A percentile compares a stretch with the other conserved stretches of the same genome.
Evolutionary conservation across 2,888 invertebrate species (phyloP).

Genomic region (Morpho achilles): DNA sequence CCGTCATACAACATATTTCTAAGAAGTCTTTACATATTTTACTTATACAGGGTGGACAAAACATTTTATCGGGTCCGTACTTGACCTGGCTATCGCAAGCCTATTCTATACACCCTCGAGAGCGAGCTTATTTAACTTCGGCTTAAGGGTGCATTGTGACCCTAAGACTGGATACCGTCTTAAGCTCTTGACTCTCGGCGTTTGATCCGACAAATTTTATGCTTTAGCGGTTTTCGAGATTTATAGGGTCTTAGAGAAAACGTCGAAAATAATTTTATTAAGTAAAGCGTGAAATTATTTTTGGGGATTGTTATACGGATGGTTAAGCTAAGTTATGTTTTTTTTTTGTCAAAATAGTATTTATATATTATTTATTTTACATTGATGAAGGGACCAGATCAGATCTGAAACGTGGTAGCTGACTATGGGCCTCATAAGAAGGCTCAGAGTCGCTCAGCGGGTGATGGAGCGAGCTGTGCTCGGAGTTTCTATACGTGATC

Average conservation of each 20-base stretch:
- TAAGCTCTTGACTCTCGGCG: constrained; percentile 24
- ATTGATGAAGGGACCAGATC: no score
- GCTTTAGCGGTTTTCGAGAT: constrained; percentile 19
- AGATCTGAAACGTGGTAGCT: no score
- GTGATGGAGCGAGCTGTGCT: no score
- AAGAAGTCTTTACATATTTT: constrained; percentile 1
- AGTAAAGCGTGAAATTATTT: constrained; percentile 10
- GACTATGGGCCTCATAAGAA: no score
- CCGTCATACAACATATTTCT: not conserved
- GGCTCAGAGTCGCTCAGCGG: no score
- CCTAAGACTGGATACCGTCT: constrained; percentile 24
- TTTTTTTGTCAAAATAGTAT: no score
- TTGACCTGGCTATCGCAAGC: constrained; percentile 41
- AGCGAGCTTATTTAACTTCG: constrained; percentile 42
- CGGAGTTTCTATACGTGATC: no score
- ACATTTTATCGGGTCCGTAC: constrained; percentile 17
- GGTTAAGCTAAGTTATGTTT: no score
- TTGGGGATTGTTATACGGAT: not conserved
- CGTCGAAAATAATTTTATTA: constrained; percentile 9
- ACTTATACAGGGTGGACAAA: constrained; percentile 4
- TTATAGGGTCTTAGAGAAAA: constrained; percentile 11
- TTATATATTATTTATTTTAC: no score
- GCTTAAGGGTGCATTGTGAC: constrained; percentile 40
- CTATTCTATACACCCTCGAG: constrained; percentile 35
- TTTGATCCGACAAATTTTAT: constrained; percentile 28